A percentile compares a stretch with the other conserved stretches of the same genome.
Conservation (phyloP, 2,888 invertebrate species). For the Callimorpha dominula region DNA sequence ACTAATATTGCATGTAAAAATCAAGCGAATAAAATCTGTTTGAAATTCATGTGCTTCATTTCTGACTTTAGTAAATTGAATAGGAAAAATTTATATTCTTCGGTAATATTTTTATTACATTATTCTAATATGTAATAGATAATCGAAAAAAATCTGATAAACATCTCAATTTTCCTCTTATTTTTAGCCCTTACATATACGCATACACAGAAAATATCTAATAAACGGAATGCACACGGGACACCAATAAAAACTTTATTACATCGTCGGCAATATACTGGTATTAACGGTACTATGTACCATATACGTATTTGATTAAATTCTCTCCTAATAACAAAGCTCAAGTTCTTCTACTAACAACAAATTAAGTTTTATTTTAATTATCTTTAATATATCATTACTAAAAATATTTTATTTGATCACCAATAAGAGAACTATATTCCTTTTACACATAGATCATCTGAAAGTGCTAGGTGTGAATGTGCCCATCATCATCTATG, state of each 20-base stretch:
- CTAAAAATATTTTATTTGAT: background rate
- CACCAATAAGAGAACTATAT: too few species aligned
- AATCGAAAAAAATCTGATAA: background rate
- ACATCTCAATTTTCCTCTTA: conserved; percentile 4
- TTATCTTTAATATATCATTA: background rate
- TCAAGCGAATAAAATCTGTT: background rate
- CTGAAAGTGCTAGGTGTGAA: too few species aligned
- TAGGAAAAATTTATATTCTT: background rate
- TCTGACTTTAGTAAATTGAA: background rate
- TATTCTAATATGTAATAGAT: background rate
- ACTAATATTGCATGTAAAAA: background rate
- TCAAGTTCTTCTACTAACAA: background rate
- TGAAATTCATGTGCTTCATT: background rate
- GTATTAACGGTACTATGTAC: conserved; percentile 29
- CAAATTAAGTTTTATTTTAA: background rate
- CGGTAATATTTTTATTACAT: background rate
- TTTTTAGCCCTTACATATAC: background rate
- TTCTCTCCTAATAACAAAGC: background rate
- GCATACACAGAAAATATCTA: conserved; percentile 17
- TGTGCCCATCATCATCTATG: too few species aligned
- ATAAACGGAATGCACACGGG: conserved; percentile 34
- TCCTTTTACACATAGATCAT: too few species aligned
- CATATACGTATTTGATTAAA: conserved; percentile 35
- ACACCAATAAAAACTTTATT: conserved; percentile 47
- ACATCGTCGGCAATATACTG: conserved; percentile 23